Conservation (phyloP, 2,888 invertebrate species). For the Epinotia brunnichana region DNA sequence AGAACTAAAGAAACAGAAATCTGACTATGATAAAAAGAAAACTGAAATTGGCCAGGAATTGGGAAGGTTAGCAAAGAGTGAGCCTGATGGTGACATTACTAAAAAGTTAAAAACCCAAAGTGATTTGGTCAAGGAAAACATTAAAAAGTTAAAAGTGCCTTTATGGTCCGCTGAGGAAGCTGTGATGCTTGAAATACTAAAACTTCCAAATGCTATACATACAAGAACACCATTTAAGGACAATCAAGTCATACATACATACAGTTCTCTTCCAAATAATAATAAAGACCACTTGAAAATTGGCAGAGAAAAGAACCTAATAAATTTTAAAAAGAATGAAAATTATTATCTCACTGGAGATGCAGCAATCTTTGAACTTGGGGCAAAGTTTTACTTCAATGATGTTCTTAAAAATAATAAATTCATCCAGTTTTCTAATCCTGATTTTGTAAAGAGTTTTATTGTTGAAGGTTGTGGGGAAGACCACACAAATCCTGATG, state of each 20-base stretch:
- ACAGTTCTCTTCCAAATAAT: constrained; percentile 58
- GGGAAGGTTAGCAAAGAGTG: constrained; percentile 67
- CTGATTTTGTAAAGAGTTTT: constrained; percentile 90
- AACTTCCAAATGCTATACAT: constrained; percentile 89
- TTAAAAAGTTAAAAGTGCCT: constrained; percentile 85
- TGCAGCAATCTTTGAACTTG: constrained; percentile 88
- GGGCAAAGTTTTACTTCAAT: constrained; percentile 81
- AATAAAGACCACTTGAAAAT: constrained; percentile 82
- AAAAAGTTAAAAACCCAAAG: constrained; percentile 83
- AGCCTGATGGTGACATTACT: constrained; percentile 68
- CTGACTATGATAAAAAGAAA: constrained; percentile 79
- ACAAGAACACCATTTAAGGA: constrained; percentile 82
- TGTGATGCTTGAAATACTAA: constrained; percentile 85
- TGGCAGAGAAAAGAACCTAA: constrained; percentile 76
- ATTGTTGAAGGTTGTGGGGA: constrained; percentile 89
- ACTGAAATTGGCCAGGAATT: constrained; percentile 78
- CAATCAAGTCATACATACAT: constrained; percentile 62
- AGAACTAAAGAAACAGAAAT: constrained; percentile 78
- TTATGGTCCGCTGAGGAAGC: constrained; percentile 90
- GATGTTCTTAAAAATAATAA: constrained; percentile 70
- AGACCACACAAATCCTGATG: constrained; percentile 80
- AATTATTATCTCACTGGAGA: constrained; percentile 86
- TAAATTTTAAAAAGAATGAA: constrained; percentile 84
- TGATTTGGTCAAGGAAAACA: constrained; percentile 83
- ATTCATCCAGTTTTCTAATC: constrained; percentile 88